A percentile compares a stretch with the other conserved stretches of the same genome.
Evolutionary conservation across 2,113 vertebrate genomes (phyloP).

Genomic region (Thermophis baileyi): DNA sequence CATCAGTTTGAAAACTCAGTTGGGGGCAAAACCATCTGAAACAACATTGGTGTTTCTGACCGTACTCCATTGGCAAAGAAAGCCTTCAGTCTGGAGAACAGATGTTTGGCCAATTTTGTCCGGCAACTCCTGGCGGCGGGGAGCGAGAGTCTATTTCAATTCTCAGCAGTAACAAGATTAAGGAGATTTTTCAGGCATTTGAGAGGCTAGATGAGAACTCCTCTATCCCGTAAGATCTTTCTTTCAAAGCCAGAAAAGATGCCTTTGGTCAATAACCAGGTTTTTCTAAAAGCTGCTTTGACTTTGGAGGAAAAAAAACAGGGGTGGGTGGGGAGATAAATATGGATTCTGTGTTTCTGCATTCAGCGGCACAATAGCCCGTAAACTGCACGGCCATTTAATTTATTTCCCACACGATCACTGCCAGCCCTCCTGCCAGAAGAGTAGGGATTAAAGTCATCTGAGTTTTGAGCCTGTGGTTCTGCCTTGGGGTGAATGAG

Average conservation of each 20-base stretch:
- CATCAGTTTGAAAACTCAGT: background rate
- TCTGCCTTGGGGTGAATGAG: background rate
- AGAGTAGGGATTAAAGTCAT: background rate
- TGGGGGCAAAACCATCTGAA: background rate
- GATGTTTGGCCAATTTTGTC: constrained; percentile 41
- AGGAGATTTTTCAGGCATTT: constrained; percentile 54
- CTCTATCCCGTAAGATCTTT: constrained; percentile 29
- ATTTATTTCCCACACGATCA: background rate
- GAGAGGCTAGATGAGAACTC: constrained; percentile 50
- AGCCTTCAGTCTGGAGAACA: background rate
- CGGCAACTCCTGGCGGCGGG: background rate
- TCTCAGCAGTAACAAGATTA: constrained; percentile 58
- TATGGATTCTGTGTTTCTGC: background rate
- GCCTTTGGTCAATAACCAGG: background rate
- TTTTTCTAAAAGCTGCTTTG: background rate
- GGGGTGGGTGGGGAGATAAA: background rate
- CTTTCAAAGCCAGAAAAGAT: constrained; percentile 42
- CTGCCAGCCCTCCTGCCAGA: background rate
- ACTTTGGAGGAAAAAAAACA: background rate
- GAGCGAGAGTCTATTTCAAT: constrained; percentile 14
- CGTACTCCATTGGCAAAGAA: fast-evolving
- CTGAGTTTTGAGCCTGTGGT: background rate
- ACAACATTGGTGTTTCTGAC: background rate
- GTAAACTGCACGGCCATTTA: background rate
- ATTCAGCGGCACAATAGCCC: background rate